phyloP scores from a whole-genome alignment of 1,140 invertebrate genomes.

The Streblospio benedicti region DNA sequence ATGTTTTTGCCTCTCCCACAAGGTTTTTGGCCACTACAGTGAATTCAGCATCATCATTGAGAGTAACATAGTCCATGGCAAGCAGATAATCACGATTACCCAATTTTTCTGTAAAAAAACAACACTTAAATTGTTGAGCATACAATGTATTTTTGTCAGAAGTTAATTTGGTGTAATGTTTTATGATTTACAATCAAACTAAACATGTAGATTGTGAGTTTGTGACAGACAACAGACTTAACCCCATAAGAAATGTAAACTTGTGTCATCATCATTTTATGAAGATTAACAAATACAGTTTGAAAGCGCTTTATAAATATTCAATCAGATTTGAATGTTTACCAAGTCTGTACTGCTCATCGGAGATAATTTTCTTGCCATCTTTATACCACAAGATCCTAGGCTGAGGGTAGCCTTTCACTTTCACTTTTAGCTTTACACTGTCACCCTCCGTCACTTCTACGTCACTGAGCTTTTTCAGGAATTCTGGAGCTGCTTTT shows the following conservation, averaged over 20 bases:
- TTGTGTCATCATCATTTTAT: too few species aligned
- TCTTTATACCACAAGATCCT: conserved; percentile 43
- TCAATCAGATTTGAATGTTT: too few species aligned
- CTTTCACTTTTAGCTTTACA: conserved; percentile 42
- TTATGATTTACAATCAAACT: too few species aligned
- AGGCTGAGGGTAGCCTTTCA: conserved; percentile 44
- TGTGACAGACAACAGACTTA: too few species aligned
- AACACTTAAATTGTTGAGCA: too few species aligned
- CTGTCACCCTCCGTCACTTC: conserved; percentile 39
- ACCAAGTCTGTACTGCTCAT: conserved; percentile 34
- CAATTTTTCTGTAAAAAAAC: conserved; percentile 33
- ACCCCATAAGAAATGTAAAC: too few species aligned
- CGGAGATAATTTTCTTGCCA: conserved; percentile 25
- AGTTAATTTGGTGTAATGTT: too few species aligned
- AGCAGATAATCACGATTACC: conserved; percentile 43
- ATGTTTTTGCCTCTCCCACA: conserved; percentile 32
- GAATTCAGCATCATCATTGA: conserved; percentile 44
- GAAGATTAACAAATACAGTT: too few species aligned
- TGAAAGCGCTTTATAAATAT: too few species aligned
- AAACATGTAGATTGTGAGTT: too few species aligned
- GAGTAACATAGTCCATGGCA: conserved; percentile 32
- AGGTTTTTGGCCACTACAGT: conserved; percentile 37
- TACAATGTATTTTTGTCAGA: neutral
- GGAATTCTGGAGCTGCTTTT: conserved; percentile 37
- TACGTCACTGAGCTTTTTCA: conserved; percentile 35